Evolutionary conservation across 2,888 invertebrate genomes (phyloP), one percentile per base, ranked within the genome.

Genomic region (Ferdinandea cuprea): DNA sequence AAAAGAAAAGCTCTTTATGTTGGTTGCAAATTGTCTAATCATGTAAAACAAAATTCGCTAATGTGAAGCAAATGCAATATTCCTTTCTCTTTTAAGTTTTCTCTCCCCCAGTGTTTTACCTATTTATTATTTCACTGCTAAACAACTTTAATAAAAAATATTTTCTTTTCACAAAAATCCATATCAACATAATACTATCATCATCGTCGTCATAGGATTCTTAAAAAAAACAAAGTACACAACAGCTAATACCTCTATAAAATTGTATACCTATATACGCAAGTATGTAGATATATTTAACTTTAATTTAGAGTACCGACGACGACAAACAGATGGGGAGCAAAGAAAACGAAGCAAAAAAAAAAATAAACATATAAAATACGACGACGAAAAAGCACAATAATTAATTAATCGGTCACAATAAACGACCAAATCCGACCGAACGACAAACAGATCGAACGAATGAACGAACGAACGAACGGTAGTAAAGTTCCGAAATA

Each of bases 321-420:
- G 48, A 71, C 46, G n/a, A n/a, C n/a, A n/a, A n/a, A n/a, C n/a
- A n/a, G n/a, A n/a, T n/a, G n/a, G n/a, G n/a, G 50, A 72, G 37
- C 28, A 61, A 63, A 11, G 17, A 3, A 19, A 19, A 7, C 17
- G 19, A 5, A 17, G 52, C 21, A 25, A 15, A 35, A 77, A 54
- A 25, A 69, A 48, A 54, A 59, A 68, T 44, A 65, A 59, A 48
- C 17, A 69, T 42, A 58, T 68, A 19, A 42, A 77, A 71, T 32
- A 72, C 48, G 8, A 63, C 66, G 28, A 69, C 17, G 35, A 71
- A 68, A 76, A 44, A 69, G 61, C 52, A 81, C 61, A 78, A 85
- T 52, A 80, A 80, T 77, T 52, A 80, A 80, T 77, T 76, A 85
- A 85, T 81, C 81, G 85, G 85, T 80, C 85, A 85, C 66, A 81